Conservation (phyloP, 2,888 invertebrate species). For the Acrobasis repandana region DNA sequence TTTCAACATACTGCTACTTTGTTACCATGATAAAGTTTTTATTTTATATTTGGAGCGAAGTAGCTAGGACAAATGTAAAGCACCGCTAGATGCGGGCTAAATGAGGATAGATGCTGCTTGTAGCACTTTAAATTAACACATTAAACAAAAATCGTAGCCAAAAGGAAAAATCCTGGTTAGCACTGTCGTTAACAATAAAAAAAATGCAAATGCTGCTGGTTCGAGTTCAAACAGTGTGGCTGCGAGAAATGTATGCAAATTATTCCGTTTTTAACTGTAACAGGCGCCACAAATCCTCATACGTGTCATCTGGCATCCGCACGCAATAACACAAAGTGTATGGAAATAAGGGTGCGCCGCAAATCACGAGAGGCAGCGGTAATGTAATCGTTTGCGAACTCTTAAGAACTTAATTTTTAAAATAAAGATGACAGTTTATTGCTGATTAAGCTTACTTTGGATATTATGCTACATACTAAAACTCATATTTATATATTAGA, state of each 20-base stretch:
- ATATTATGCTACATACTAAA: too few species aligned
- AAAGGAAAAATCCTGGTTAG: not conserved
- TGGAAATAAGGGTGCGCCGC: conserved; percentile 16
- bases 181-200: not conserved
- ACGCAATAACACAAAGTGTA: conserved; percentile 29
- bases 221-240: conserved; percentile 14
- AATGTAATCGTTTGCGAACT: not conserved
- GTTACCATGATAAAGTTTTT: too few species aligned
- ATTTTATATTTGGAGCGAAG: too few species aligned
- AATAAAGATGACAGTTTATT: not conserved
- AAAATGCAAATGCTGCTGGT: conserved; percentile 14
- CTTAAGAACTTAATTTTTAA: not conserved
- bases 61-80: too few species aligned
- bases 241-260: conserved; percentile 30
- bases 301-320: conserved; percentile 30
- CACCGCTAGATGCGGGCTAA: too few species aligned
- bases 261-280: conserved; percentile 26
- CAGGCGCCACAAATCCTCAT: conserved; percentile 32
- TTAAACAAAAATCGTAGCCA: too few species aligned
- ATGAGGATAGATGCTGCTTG: too few species aligned
- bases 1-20: too few species aligned
- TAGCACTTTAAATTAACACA: too few species aligned
- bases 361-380: conserved; percentile 4
- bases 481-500: too few species aligned
- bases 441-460: too few species aligned